Conservation (phyloP, 2,797 vertebrate species). For the Otolemur crassicaudatus region DNA sequence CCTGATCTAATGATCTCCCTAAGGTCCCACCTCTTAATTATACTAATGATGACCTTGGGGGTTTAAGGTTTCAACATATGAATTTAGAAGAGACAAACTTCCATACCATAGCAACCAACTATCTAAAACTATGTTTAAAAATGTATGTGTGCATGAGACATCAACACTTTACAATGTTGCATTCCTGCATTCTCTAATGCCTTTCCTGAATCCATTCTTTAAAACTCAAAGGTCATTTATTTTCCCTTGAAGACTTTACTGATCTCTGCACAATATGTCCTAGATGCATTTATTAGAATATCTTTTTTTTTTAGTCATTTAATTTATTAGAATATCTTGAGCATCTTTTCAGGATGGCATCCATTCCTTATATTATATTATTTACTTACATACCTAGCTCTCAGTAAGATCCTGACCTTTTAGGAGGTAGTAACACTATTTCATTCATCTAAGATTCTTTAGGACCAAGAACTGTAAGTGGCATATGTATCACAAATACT, state of each 20-base stretch:
- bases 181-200: neutral
- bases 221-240: neutral
- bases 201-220: neutral
- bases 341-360: neutral
- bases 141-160: neutral
- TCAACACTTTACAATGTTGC: neutral
- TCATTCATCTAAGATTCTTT: constrained; percentile 25
- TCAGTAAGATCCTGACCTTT: neutral
- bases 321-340: neutral
- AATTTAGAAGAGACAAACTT: neutral
- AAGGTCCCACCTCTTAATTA: neutral
- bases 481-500: neutral
- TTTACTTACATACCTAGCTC: neutral
- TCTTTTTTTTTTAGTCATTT: too few relatives aligned
- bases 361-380: neutral
- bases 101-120: neutral
- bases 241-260: neutral
- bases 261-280: neutral
- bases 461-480: neutral
- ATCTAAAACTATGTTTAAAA: neutral
- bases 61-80: neutral
- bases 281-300: neutral
- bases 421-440: neutral
- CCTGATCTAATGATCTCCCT: neutral
- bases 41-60: neutral